Conservation (phyloP, 2,888 invertebrate genomes). For the Lithophane ornitopus region DNA sequence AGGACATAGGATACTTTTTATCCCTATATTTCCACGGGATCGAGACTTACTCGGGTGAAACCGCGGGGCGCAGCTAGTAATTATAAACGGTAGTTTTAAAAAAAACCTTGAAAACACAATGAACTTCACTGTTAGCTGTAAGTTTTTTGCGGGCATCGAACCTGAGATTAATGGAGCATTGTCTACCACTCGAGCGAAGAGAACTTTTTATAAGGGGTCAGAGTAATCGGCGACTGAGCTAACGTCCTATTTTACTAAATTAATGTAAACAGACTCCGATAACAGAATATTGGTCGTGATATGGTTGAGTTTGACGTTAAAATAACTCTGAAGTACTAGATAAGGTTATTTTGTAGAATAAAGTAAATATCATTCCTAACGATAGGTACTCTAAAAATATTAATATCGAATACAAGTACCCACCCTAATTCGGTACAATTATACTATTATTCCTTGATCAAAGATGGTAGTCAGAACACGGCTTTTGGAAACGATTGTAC, state of each 20-base stretch:
- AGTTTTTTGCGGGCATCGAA: constrained; percentile 50
- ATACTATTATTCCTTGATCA: not conserved
- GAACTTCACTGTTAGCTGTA: constrained; percentile 14
- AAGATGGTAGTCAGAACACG: not conserved
- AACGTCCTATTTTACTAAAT: constrained; percentile 38
- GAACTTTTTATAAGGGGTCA: constrained; percentile 42
- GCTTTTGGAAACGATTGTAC: not conserved
- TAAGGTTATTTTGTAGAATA: not conserved
- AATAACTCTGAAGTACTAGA: constrained; percentile 29
- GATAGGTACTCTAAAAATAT: not conserved
- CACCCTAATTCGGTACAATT: not conserved
- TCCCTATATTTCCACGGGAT: too few species aligned
- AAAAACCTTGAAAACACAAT: constrained; percentile 29
- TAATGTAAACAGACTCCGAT: constrained; percentile 47
- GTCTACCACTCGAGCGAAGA: constrained; percentile 27
- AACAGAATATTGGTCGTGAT: constrained; percentile 31
- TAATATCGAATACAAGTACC: not conserved
- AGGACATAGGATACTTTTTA: too few species aligned
- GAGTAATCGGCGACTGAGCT: not conserved
- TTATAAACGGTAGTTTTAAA: not conserved
- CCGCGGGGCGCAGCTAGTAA: too few species aligned
- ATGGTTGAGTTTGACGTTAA: constrained; percentile 25
- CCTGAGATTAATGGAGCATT: constrained; percentile 54
- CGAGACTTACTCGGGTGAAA: too few species aligned
- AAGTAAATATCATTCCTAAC: not conserved